Conservation (phyloP, 2,888 invertebrate genomes). For the Drosophila nr. perissopoda region DNA sequence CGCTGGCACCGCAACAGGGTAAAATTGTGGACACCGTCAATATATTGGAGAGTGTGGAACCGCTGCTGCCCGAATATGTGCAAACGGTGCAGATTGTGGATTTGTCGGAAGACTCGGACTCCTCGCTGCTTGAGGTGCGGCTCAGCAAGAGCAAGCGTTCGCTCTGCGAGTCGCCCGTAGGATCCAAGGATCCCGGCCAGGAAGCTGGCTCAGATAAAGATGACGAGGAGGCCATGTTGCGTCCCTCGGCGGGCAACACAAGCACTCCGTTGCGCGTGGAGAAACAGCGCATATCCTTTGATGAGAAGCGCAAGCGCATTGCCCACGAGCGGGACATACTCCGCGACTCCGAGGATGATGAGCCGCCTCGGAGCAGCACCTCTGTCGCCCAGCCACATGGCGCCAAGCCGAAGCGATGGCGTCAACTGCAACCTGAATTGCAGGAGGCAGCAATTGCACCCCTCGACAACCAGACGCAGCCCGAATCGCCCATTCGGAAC, state of each 20-base stretch:
- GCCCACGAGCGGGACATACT: constrained; percentile 84
- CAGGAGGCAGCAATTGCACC: constrained; percentile 59
- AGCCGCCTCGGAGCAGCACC: constrained; percentile 10
- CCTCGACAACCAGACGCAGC: constrained; percentile 70
- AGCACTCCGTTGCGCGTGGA: constrained; percentile 82
- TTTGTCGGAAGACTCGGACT: constrained; percentile 86
- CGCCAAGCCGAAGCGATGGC: constrained; percentile 78
- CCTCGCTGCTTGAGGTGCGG: constrained; percentile 81
- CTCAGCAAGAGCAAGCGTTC: constrained; percentile 77
- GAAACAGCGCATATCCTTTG: constrained; percentile 84
- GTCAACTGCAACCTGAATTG: constrained; percentile 72
- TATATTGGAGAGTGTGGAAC: constrained; percentile 86
- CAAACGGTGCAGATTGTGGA: constrained; percentile 87
- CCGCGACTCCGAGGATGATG: constrained; percentile 83
- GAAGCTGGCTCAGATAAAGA: constrained; percentile 28
- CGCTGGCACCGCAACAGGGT: constrained; percentile 81
- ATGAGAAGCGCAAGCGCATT: constrained; percentile 84
- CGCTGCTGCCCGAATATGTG: constrained; percentile 86
- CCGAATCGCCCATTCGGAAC: constrained; percentile 84
- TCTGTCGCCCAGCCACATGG: constrained; percentile 14
- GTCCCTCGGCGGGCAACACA: constrained; percentile 66
- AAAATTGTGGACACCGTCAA: constrained; percentile 86
- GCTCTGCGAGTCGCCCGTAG: constrained; percentile 64
- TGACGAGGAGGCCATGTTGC: constrained; percentile 61
- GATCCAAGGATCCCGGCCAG: constrained; percentile 47